A percentile compares a stretch with the other conserved stretches of the same genome.
phyloP scores from a whole-genome alignment of 2,797 vertebrate genomes.

The Pipistrellus pygmaeus region DNA sequence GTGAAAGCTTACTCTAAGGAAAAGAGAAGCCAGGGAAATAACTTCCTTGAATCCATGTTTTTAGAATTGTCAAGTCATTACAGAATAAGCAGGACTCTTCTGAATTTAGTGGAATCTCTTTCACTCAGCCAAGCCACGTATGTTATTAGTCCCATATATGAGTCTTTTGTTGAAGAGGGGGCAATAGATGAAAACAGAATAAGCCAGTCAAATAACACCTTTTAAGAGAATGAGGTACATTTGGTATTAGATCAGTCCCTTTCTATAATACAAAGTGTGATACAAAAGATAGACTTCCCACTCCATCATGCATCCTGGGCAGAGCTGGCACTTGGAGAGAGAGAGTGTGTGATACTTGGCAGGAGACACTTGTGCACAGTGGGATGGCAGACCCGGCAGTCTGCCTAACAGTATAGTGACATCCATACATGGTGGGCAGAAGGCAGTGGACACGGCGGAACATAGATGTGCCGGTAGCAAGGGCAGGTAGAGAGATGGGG shows the following conservation, averaged over 20 bases:
- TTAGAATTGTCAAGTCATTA: not conserved
- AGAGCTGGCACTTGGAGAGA: not conserved
- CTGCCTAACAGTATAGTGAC: not conserved
- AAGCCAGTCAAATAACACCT: not conserved
- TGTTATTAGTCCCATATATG: not conserved
- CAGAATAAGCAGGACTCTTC: not conserved
- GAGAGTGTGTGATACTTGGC: not conserved
- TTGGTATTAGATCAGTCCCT: not conserved
- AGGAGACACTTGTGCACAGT: not conserved
- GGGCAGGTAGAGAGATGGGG: not conserved
- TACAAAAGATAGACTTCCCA: not conserved
- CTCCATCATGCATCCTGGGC: not conserved
- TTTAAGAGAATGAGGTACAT: not conserved
- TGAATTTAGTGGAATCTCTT: not conserved
- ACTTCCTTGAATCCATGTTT: not conserved
- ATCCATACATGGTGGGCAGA: not conserved
- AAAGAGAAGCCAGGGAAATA: not conserved
- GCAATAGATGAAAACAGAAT: conserved; percentile 25
- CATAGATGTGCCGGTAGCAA: not conserved
- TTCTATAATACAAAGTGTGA: not conserved
- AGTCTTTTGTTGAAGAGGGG: not conserved
- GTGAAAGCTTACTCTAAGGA: not conserved
- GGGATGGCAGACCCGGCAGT: not conserved
- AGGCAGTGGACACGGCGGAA: not conserved
- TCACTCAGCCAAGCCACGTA: not conserved